phyloP scores from a whole-genome alignment of 2,113 vertebrate species.

The Trematomus loennbergii region DNA sequence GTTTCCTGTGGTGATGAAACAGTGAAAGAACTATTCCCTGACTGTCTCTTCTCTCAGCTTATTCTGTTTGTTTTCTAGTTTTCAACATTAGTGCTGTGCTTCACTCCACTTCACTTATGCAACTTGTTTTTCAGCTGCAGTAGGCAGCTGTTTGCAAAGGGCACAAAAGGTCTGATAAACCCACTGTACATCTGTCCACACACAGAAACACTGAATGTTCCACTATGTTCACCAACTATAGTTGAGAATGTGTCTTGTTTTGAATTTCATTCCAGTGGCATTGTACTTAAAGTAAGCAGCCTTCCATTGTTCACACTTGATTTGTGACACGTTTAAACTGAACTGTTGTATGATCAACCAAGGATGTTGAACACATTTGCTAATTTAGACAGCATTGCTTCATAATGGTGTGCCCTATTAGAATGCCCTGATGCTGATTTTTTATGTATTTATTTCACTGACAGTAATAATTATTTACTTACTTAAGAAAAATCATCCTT shows the following conservation, averaged over 20 bases:
- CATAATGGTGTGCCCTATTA: neutral
- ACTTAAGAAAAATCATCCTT: no score
- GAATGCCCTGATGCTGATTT: no score
- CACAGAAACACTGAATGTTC: no score
- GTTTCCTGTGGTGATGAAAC: neutral
- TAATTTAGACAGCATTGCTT: neutral
- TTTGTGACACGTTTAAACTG: neutral
- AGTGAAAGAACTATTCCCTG: no score
- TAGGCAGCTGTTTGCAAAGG: neutral
- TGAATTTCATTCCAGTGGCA: neutral
- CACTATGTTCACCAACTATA: no score
- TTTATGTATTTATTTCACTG: no score
- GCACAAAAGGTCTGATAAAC: neutral
- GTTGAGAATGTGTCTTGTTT: neutral
- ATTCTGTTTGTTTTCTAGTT: neutral
- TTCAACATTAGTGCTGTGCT: neutral
- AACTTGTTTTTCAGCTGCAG: neutral
- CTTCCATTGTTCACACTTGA: neutral
- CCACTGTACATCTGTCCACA: neutral
- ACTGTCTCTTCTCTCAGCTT: no score
- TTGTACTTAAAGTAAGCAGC: neutral
- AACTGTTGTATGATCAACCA: neutral
- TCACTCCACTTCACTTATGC: neutral
- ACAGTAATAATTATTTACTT: no score
- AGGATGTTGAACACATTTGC: neutral